phyloP scores from a whole-genome alignment of 2,113 vertebrate species.

The Sclerurus mexicanus region DNA sequence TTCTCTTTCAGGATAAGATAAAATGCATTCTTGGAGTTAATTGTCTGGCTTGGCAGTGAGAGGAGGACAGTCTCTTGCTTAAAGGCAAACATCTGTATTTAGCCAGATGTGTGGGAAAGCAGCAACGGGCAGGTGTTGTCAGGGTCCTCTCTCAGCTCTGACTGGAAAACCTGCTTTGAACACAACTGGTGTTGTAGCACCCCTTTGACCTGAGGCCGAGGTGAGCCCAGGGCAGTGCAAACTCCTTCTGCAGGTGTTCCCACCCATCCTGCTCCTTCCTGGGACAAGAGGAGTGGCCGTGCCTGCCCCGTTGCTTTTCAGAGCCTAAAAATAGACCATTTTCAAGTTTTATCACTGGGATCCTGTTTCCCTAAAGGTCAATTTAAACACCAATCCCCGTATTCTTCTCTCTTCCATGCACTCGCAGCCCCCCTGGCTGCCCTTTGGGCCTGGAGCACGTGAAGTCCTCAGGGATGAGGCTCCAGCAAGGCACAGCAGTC shows the following conservation, averaged over 20 bases:
- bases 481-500: neutral
- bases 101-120: neutral
- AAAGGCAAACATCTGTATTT: neutral
- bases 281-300: neutral
- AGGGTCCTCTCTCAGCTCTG: neutral
- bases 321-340: neutral
- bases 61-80: neutral
- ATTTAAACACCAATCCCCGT: neutral
- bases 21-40: neutral
- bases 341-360: neutral
- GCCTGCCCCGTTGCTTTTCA: neutral
- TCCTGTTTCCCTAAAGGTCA: neutral
- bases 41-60: neutral
- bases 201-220: neutral
- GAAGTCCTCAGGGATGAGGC: neutral
- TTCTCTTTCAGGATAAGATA: neutral
- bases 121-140: rapidly evolving
- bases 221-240: neutral
- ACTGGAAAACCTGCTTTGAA: neutral
- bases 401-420: neutral
- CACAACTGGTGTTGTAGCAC: neutral
- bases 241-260: neutral
- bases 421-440: neutral
- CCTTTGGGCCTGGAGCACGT: neutral
- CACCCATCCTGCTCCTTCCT: neutral